A percentile compares a stretch with the other conserved stretches of the same genome.
phyloP scores from a whole-genome alignment of 2,888 invertebrate species.

The Meiosimyza platycephala region DNA sequence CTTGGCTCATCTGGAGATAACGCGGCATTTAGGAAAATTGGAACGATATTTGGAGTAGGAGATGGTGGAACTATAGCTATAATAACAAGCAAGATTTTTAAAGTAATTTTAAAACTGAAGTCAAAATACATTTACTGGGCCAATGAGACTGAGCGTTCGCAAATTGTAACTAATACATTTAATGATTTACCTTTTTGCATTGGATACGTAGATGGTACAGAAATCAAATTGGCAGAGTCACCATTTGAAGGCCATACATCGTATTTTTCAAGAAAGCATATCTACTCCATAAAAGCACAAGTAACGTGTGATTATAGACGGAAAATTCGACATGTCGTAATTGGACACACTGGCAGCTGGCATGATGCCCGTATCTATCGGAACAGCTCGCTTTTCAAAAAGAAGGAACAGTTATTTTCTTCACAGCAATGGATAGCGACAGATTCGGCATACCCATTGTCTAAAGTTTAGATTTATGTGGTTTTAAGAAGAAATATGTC shows the following conservation, averaged over 20 bases:
- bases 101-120: conserved; percentile 13
- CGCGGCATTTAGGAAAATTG: no score
- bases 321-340: neutral
- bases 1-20: no score
- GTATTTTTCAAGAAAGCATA: no score
- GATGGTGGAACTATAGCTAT: conserved; percentile 27
- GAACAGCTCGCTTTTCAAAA: conserved; percentile 7
- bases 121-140: conserved; percentile 34
- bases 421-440: conserved; percentile 25
- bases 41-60: no score
- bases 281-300: conserved; percentile 5
- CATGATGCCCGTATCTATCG: conserved; percentile 15
- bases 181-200: no score
- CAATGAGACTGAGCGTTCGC: conserved; percentile 30
- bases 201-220: no score
- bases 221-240: no score
- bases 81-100: conserved; percentile 9
- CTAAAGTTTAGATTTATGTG: no score
- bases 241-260: no score
- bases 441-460: conserved; percentile 25
- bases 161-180: neutral
- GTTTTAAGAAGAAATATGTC: no score
- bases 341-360: neutral
- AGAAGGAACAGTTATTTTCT: conserved; percentile 2
- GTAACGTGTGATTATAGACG: neutral